A percentile compares a stretch with the other conserved stretches of the same genome.
phyloP scores from a whole-genome alignment of 92 coral and sea anemone genomes.

The Heteractis magnifica region DNA sequence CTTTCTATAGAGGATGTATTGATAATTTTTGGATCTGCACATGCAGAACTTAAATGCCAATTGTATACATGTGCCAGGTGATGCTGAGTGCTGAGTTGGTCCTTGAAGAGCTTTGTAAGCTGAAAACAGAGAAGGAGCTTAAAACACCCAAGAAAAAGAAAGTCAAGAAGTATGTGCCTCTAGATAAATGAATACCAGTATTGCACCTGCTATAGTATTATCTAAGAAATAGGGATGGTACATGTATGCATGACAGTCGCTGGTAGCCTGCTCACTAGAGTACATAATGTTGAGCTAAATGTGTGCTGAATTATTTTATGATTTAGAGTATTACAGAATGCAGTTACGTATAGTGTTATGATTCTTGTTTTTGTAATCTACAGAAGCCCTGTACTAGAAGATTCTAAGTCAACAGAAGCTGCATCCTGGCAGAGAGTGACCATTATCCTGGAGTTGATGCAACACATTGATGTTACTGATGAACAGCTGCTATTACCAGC shows the following conservation, averaged over 20 bases:
- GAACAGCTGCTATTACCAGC: slow-evolving; percentile 68
- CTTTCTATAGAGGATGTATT: neutral
- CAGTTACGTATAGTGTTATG: neutral
- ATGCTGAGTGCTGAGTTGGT: slow-evolving; percentile 67
- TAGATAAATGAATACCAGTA: neutral
- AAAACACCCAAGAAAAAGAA: slow-evolving; percentile 74
- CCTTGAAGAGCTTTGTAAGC: slow-evolving; percentile 62
- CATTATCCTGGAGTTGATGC: slow-evolving; percentile 72
- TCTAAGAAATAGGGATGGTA: neutral
- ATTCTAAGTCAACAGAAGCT: slow-evolving; percentile 18
- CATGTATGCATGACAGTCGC: no score
- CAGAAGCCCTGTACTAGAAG: slow-evolving; percentile 41
- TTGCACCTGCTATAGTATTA: neutral
- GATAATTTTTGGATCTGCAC: neutral
- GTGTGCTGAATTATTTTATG: no score
- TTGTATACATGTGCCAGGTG: slow-evolving; percentile 31
- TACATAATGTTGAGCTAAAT: no score
- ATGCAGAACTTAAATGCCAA: neutral
- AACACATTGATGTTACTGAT: slow-evolving; percentile 61
- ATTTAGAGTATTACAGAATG: no score
- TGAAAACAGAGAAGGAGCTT: slow-evolving; percentile 41
- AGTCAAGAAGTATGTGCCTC: slow-evolving; percentile 58
- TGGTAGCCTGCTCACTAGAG: no score
- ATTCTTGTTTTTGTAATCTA: neutral
- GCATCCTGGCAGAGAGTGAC: slow-evolving; percentile 70